Percentiles rank a stretch among this genome's conserved stretches.
These are phyloP conservation scores for Acanthosepion lycidas DNA, from an alignment of 2,888 invertebrate genomes.

Conservation along the genomic window DNA sequence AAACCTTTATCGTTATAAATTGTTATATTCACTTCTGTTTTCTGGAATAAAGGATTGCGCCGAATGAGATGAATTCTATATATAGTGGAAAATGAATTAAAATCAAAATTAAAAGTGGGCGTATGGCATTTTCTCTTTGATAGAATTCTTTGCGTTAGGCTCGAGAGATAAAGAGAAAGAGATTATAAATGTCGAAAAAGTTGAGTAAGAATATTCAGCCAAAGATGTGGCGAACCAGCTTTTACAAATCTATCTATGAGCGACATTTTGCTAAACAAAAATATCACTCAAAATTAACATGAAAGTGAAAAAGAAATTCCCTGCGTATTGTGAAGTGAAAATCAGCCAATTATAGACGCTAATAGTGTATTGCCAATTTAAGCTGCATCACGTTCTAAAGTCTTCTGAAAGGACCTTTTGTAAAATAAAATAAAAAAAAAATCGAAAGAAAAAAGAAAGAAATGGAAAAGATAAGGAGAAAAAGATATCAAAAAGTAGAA, in stretches of 20 bases:
- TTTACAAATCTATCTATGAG: background rate
- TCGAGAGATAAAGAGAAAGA: background rate
- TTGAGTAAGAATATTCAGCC: background rate
- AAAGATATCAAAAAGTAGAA: background rate
- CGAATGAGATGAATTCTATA: too few species aligned
- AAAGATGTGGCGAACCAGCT: background rate
- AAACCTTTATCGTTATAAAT: too few species aligned
- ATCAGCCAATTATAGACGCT: background rate
- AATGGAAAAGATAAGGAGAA: background rate
- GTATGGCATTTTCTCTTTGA: too few species aligned
- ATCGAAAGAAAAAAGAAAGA: background rate
- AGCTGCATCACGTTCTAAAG: background rate
- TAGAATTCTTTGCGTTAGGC: too few species aligned
- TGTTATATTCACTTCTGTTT: too few species aligned
- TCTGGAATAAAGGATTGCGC: too few species aligned
- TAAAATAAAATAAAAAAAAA: background rate
- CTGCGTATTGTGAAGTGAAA: background rate
- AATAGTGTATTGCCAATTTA: background rate
- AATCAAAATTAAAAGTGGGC: too few species aligned
- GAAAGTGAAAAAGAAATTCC: background rate
- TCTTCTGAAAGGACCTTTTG: background rate
- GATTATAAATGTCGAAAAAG: background rate
- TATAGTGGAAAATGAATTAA: too few species aligned
- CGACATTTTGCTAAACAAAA: constrained; percentile 16
- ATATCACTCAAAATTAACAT: background rate